Evolutionary conservation across 2,113 vertebrate species (phyloP).

Genomic region (Coptodon bakossiorum): DNA sequence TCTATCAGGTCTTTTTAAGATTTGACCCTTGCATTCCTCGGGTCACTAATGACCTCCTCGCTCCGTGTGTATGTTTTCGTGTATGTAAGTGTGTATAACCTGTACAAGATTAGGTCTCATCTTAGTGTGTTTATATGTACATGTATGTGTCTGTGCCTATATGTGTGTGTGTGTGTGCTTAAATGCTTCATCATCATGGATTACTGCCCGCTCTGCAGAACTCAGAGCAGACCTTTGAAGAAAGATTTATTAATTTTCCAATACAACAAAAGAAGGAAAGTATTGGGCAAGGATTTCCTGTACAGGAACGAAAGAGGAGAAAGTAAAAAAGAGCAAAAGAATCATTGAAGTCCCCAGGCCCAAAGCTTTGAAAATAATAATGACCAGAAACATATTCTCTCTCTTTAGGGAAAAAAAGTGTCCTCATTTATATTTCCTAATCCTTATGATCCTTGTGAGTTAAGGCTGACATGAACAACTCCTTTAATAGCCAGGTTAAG

Average conservation of each 20-base stretch:
- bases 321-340: neutral
- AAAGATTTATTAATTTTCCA: conserved; percentile 47
- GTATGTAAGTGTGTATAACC: conserved; percentile 36
- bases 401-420: conserved; percentile 10
- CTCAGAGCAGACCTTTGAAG: conserved; percentile 31
- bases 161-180: neutral
- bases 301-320: neutral
- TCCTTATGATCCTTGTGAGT: conserved; percentile 26
- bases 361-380: conserved; percentile 1
- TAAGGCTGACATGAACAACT: neutral
- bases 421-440: conserved; percentile 6
- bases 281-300: neutral
- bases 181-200: conserved; percentile 45
- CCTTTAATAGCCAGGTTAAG: neutral
- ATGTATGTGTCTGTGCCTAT: neutral
- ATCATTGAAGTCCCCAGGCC: neutral
- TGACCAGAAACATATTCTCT: neutral
- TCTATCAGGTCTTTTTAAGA: conserved; percentile 68
- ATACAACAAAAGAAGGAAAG: conserved; percentile 21
- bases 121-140: neutral
- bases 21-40: conserved; percentile 66
- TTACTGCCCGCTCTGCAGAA: conserved; percentile 21
- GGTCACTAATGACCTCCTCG: conserved; percentile 60
- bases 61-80: neutral
- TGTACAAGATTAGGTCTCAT: conserved; percentile 42